A percentile compares a stretch with the other conserved stretches of the same genome.
These are phyloP conservation scores for Prolemur simus DNA, from an alignment of 2,113 vertebrate species.

Conservation along the genomic window DNA sequence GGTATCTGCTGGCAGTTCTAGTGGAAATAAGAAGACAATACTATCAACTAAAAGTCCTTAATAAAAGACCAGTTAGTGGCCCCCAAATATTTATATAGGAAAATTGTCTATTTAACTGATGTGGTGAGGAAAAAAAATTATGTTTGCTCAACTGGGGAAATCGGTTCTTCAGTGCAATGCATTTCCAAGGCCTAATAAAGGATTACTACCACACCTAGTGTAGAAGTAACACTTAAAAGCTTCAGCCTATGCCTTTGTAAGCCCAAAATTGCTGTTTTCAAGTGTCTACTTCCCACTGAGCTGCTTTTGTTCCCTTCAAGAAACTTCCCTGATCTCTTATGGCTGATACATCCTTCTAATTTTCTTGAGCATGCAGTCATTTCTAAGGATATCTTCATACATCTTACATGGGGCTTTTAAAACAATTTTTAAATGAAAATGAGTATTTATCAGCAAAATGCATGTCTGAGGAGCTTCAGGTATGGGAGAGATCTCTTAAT, in stretches of 20 bases:
- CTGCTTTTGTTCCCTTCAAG: slow-evolving; percentile 16
- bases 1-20: not conserved
- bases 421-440: slow-evolving; percentile 39
- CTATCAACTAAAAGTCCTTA: not conserved
- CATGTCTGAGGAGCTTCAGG: not conserved
- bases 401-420: slow-evolving; percentile 30
- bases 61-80: not conserved
- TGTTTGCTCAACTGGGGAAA: slow-evolving; percentile 16
- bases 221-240: slow-evolving; percentile 30
- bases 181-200: slow-evolving; percentile 26
- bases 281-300: not conserved
- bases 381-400: slow-evolving; percentile 41
- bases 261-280: slow-evolving; percentile 53
- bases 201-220: slow-evolving; percentile 20
- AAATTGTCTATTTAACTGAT: slow-evolving; percentile 3
- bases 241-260: not conserved
- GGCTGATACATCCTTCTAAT: not conserved
- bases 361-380: slow-evolving; percentile 21
- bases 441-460: slow-evolving; percentile 40
- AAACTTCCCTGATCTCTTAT: slow-evolving; percentile 32
- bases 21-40: not conserved
- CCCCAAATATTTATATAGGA: slow-evolving; percentile 43
- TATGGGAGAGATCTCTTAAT: not conserved
- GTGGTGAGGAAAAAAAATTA: slow-evolving; percentile 8
- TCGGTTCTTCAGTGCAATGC: not conserved